These are phyloP conservation scores for Laticauda laticaudata DNA, from an alignment of 2,113 vertebrate genomes.

Conservation along the genomic window DNA sequence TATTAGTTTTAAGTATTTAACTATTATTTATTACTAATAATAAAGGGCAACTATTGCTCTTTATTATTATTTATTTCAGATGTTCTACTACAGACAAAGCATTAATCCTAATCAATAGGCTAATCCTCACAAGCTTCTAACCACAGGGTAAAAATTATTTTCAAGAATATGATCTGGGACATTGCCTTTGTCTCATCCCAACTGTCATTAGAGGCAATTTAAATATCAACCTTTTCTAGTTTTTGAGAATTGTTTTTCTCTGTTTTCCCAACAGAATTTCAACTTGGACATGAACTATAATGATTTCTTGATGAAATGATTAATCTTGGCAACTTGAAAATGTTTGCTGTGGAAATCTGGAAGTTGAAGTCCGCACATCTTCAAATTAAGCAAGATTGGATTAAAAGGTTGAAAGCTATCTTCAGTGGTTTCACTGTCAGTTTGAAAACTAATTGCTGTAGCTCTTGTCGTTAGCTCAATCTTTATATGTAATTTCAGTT, in stretches of 20 bases:
- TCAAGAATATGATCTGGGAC: neutral
- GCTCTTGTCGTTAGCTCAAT: neutral
- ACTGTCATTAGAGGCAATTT: neutral
- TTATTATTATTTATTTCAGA: neutral
- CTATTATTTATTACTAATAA: too few relatives aligned
- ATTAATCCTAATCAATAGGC: neutral
- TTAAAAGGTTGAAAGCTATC: neutral
- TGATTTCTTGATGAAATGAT: neutral
- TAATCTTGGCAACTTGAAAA: neutral
- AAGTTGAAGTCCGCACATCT: neutral
- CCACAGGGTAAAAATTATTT: neutral
- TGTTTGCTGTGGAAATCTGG: neutral
- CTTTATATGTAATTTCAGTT: neutral
- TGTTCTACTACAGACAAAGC: neutral
- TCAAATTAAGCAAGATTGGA: neutral
- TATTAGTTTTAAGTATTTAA: too few relatives aligned
- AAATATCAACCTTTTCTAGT: neutral
- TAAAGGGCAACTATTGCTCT: neutral
- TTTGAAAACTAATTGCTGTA: neutral
- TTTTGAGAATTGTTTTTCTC: neutral
- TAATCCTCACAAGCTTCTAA: neutral
- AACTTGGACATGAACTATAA: neutral
- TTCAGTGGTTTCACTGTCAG: neutral
- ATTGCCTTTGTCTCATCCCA: neutral
- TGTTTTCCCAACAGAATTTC: neutral